Base-by-base conservation (phyloP, 1,140 invertebrate species). In the Cardiocondyla obscurior region DNA sequence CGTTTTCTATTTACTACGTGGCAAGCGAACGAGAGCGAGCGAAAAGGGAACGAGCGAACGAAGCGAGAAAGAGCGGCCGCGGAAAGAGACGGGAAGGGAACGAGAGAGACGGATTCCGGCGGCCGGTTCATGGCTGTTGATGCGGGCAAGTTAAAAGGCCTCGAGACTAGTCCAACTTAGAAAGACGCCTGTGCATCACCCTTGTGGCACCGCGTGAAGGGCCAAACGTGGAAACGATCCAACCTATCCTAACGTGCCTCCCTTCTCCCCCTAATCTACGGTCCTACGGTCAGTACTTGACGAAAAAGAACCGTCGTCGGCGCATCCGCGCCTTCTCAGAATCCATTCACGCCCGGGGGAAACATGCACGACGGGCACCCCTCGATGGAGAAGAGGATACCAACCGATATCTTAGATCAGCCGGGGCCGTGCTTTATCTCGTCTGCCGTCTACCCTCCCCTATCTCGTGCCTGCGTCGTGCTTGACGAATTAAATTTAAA, bases 61-160 rank as follows among this genome's bases (percentile, higher is more conserved):
- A 60, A 25, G 81, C 53, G 36, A 58, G 44, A 22, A 25, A 28
- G 22, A 39, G 2, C 12, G 7, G 7, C 8, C 19, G 39, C n/a
- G 42, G 8, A 22, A 49, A 64, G 6, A 25, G 22, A 51, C 14
- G 12, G 25, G 42, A 16, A 28, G 51, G 28, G 22, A 73, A 1
- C 55, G n/a, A 19, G 14, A 49, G 42, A 14, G 4, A 51, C 7
- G 7, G 42, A 64, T 19, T 16, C 33, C 7, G 42, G 42, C 39
- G 16, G 57, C 14, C 22, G 25, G 36, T 46, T n/a, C 30, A 25
- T n/a, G 12, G 49, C 33, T 44, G 30, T 12, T 53, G 60, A 87
- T 87, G 86, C 86, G 86, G 86, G 86, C 74, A 84, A 49, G 74
- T 86, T 87, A 83, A 87, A 85, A 84, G 76, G 33, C 8, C 46